Conservation (phyloP, 2,797 vertebrate genomes). For the Graptemys geographica region DNA sequence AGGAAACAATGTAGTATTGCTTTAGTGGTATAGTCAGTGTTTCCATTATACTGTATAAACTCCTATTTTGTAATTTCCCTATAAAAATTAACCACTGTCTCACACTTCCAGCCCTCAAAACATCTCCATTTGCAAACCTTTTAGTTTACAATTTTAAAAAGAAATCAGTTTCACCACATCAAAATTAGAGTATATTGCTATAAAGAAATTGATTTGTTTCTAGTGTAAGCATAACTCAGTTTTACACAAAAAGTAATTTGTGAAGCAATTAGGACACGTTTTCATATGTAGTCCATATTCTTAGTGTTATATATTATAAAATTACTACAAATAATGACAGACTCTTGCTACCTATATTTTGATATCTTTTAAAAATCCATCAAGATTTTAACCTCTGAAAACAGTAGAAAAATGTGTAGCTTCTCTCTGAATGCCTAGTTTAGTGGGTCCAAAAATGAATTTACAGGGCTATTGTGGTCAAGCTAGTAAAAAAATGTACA, state of each 20-base stretch:
- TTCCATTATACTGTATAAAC: constrained; percentile 11
- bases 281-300: background rate
- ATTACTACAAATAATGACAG: background rate
- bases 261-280: background rate
- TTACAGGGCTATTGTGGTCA: background rate
- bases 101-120: constrained; percentile 4
- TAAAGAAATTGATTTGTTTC: background rate
- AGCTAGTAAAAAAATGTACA: background rate
- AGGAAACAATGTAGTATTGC: constrained; percentile 6
- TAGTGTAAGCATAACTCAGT: background rate
- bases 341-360: background rate
- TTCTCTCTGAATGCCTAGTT: background rate
- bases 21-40: background rate
- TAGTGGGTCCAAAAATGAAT: background rate
- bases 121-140: background rate
- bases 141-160: background rate
- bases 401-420: background rate
- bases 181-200: background rate
- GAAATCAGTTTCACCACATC: background rate
- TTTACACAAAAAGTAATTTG: background rate
- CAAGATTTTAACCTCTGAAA: background rate
- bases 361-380: background rate
- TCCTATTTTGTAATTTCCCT: constrained; percentile 8
- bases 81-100: background rate
- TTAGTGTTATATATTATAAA: background rate